Percentiles rank a stretch among this genome's conserved stretches.
phyloP scores from a whole-genome alignment of 2,888 invertebrate species.

The Synergus japonicus region DNA sequence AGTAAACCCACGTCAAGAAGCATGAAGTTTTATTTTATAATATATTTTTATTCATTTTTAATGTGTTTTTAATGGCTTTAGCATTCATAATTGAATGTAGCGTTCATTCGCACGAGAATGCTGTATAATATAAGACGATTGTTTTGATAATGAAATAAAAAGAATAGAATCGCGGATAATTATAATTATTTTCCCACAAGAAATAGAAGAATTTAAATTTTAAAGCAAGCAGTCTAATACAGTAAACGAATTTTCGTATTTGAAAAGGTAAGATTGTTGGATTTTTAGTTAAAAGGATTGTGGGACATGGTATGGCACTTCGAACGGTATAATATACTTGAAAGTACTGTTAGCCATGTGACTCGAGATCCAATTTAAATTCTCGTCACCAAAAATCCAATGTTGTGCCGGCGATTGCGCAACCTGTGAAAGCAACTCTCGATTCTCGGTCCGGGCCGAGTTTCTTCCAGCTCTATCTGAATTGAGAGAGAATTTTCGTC shows the following conservation, averaged over 20 bases:
- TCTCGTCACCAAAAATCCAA: constrained; percentile 57
- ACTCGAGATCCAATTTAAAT: constrained; percentile 54
- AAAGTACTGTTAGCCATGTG: constrained; percentile 56
- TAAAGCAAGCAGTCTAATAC: background rate
- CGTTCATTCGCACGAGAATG: no score
- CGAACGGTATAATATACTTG: constrained; percentile 46
- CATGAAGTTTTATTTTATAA: no score
- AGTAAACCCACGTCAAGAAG: no score
- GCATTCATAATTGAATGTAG: no score
- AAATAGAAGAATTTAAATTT: background rate
- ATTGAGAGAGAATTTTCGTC: constrained; percentile 31
- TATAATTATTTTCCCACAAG: constrained; percentile 20
- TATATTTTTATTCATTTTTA: no score
- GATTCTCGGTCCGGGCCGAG: constrained; percentile 47
- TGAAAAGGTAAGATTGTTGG: background rate
- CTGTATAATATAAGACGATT: no score
- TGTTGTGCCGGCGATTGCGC: constrained; percentile 58
- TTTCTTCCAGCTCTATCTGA: constrained; percentile 7
- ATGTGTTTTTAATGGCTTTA: no score
- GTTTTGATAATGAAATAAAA: no score
- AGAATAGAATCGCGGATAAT: background rate
- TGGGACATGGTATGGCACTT: background rate
- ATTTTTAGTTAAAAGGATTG: background rate
- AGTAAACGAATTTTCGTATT: constrained; percentile 23
- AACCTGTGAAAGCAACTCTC: constrained; percentile 66